These are phyloP conservation scores for Notolabrus celidotus DNA, from an alignment of 2,797 vertebrate genomes.

Conservation along the genomic window DNA sequence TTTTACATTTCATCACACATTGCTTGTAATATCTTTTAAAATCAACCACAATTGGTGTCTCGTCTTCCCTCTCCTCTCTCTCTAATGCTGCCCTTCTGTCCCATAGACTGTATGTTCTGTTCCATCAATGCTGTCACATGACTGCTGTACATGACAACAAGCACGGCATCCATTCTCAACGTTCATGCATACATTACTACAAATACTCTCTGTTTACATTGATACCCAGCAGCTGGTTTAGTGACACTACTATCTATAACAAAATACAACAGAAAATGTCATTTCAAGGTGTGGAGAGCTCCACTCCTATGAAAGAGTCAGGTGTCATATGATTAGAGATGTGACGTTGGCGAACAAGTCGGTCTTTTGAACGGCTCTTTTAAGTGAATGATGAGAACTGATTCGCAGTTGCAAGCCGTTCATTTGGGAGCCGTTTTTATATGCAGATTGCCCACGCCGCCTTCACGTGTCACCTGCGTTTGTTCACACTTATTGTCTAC, in stretches of 20 bases:
- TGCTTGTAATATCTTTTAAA: not conserved
- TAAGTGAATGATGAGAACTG: no score
- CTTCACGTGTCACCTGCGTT: no score
- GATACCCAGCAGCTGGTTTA: not conserved
- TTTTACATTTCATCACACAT: no score
- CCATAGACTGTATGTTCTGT: not conserved
- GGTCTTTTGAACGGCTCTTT: no score
- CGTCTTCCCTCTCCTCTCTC: not conserved
- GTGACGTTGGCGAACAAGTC: no score
- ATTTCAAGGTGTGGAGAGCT: not conserved
- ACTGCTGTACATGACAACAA: conserved; percentile 43
- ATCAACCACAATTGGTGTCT: not conserved
- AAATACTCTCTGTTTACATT: not conserved
- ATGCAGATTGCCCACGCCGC: no score
- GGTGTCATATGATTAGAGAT: not conserved
- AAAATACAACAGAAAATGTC: not conserved
- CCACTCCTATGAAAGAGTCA: not conserved
- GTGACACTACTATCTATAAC: not conserved
- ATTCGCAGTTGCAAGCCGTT: no score
- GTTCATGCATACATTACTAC: conserved; percentile 25
- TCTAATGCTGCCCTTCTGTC: not conserved
- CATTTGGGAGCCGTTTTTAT: no score
- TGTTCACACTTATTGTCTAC: no score
- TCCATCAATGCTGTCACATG: conserved; percentile 39
- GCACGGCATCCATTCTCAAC: conserved; percentile 42